Base-by-base conservation (phyloP, 2,113 vertebrate species). In the Laterallus jamaicensis region DNA sequence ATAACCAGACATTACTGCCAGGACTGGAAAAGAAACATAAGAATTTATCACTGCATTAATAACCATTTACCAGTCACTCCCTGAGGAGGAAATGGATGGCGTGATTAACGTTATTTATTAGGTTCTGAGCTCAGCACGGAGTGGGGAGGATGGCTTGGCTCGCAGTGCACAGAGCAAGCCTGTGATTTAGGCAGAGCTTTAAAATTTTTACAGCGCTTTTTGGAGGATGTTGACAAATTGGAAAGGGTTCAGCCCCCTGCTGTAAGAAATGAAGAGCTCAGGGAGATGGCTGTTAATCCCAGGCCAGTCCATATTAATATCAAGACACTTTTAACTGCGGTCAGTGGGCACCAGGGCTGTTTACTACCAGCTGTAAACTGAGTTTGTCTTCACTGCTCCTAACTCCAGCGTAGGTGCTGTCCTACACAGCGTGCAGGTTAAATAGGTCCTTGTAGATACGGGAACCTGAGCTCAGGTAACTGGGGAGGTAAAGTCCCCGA, bases 41-140 rank as follows among this genome's bases (percentile, higher is more conserved):
- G 91, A 87, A 95, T 94, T 94, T 91, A 96, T 96, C 62, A 47
- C 88, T 93, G 83, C 80, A 78, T 96, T 94, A 93, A 93, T 94
- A 93, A 82, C 69, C 91, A 93, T 93, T 95, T 94, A 91, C 83
- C 92, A 95, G 88, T 52, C 67, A 0, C 89, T 95, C 95, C 94
- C 94, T 21, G 55, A 35, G 84, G 81, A 84, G 88, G 94, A 94
- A 95, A 93, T 71, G 86, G 91, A 93, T 92, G 93, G 88, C 83
- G 85, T 18, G 22, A 89, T 96, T 96, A 95, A 83, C 50, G 7
- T 91, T 95, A 93, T 95, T 96, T 93, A 96, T 92, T 73, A 29
- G 69, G 55, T n/a, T 92, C 73, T 69, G 74, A 82, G 92, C 92
- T 91, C 88, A 68, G 92, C 95, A 22, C 42, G 15, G 76, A 13